phyloP scores from a whole-genome alignment of 2,888 invertebrate genomes.

The Allygus modestus region DNA sequence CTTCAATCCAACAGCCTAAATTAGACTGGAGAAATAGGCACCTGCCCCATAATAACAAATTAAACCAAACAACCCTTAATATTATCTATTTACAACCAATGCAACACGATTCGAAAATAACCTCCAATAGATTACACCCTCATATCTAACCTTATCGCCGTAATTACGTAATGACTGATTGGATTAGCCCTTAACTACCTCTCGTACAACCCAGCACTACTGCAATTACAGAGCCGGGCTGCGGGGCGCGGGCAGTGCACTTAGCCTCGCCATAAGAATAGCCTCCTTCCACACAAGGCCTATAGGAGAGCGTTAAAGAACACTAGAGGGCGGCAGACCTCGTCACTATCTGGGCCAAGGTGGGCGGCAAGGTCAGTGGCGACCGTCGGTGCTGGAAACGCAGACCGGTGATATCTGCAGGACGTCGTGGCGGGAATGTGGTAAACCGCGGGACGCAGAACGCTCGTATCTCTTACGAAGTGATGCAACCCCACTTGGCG shows the following conservation, averaged over 20 bases:
- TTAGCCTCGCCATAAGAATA: background rate
- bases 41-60: too few species aligned
- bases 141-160: background rate
- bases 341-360: slow-evolving; percentile 17
- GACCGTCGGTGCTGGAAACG: background rate
- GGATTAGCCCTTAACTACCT: background rate
- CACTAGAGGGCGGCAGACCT: slow-evolving; percentile 13
- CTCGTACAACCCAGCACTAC: too few species aligned
- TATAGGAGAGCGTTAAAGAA: slow-evolving; percentile 15
- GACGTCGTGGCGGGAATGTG: background rate
- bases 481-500: background rate
- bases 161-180: background rate
- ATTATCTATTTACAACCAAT: too few species aligned
- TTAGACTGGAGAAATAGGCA: too few species aligned
- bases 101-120: too few species aligned
- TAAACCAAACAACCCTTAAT: too few species aligned
- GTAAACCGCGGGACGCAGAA: background rate
- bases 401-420: background rate
- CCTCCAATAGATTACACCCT: background rate
- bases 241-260: background rate
- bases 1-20: too few species aligned
- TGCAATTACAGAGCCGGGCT: too few species aligned
- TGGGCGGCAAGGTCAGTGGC: background rate
- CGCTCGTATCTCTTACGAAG: background rate
- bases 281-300: slow-evolving; percentile 10